phyloP scores from a whole-genome alignment of 92 coral and sea anemone genomes.

The Porites divaricata region DNA sequence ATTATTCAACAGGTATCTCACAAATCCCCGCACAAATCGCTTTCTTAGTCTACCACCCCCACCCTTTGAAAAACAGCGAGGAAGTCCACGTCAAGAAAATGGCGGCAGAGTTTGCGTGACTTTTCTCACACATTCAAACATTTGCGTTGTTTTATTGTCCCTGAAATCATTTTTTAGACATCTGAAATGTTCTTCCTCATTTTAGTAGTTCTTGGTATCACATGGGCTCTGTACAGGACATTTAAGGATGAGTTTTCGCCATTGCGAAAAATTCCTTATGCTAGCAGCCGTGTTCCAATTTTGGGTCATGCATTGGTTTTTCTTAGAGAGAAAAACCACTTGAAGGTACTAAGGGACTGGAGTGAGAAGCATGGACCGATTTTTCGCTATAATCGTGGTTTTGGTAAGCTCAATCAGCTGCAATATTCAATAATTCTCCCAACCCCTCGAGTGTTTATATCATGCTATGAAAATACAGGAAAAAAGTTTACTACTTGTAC shows the following conservation, averaged over 20 bases:
- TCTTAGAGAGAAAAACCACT: constrained; percentile 39
- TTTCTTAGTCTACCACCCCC: background rate
- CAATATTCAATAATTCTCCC: too few relatives aligned
- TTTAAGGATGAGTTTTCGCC: constrained; percentile 42
- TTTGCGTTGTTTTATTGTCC: background rate
- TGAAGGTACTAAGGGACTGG: constrained; percentile 51
- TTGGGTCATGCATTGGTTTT: constrained; percentile 40
- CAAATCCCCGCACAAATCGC: too few relatives aligned
- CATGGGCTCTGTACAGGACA: constrained; percentile 23
- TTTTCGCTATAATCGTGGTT: constrained; percentile 51
- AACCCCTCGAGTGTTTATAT: too few relatives aligned
- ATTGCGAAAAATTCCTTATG: constrained; percentile 42
- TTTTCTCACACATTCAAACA: background rate
- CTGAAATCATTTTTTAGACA: background rate
- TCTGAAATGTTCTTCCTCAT: constrained; percentile 1
- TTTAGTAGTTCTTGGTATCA: background rate
- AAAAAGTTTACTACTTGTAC: too few relatives aligned
- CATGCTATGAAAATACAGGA: too few relatives aligned
- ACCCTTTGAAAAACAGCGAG: background rate
- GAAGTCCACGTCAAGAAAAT: too few relatives aligned
- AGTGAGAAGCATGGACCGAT: constrained; percentile 57
- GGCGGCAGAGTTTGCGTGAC: constrained; percentile 1
- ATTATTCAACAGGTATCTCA: too few relatives aligned
- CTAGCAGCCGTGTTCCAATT: constrained; percentile 38
- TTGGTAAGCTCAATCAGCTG: constrained; percentile 20